Percentiles rank a stretch among this genome's conserved stretches.
These are phyloP conservation scores for Sesamia inferens DNA, from an alignment of 2,888 invertebrate genomes.

Conservation along the genomic window DNA sequence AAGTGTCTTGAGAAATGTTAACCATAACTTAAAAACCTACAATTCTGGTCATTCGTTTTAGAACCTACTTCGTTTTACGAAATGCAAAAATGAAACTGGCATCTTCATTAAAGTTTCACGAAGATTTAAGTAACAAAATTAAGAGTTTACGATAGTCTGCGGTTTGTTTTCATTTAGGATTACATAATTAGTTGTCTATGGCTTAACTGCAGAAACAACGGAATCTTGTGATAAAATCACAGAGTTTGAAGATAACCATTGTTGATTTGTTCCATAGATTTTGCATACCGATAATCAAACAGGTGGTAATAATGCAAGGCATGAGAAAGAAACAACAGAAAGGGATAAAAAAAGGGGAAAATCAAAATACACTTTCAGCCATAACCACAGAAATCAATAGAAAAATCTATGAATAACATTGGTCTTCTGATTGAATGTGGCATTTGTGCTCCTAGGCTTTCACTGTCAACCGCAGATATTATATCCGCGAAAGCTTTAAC, in stretches of 20 bases:
- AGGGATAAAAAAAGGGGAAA: constrained; percentile 26
- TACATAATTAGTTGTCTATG: constrained; percentile 65
- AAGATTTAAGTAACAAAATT: constrained; percentile 42
- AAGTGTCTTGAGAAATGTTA: constrained; percentile 48
- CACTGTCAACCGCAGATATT: constrained; percentile 72
- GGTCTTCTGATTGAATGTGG: constrained; percentile 63
- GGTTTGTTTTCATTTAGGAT: constrained; percentile 62
- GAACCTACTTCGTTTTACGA: constrained; percentile 26
- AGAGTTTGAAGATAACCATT: constrained; percentile 71
- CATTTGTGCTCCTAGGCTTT: constrained; percentile 68
- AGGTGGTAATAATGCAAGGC: constrained; percentile 17
- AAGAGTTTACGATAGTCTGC: constrained; percentile 46
- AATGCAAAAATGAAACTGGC: constrained; percentile 24
- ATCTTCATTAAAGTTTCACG: constrained; percentile 41
- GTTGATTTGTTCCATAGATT: constrained; percentile 75
- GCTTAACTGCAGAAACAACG: constrained; percentile 69
- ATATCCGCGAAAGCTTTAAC: constrained; percentile 69
- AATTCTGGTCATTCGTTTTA: constrained; percentile 32
- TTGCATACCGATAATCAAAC: constrained; percentile 28
- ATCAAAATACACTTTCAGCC: constrained; percentile 39
- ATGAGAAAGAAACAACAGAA: constrained; percentile 25
- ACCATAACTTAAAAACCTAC: constrained; percentile 44
- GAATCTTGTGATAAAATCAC: constrained; percentile 57
- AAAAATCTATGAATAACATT: constrained; percentile 54
- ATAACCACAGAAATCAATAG: constrained; percentile 59